Evolutionary conservation across 2,113 vertebrate species (phyloP).

Genomic region (Solenodon paradoxus): DNA sequence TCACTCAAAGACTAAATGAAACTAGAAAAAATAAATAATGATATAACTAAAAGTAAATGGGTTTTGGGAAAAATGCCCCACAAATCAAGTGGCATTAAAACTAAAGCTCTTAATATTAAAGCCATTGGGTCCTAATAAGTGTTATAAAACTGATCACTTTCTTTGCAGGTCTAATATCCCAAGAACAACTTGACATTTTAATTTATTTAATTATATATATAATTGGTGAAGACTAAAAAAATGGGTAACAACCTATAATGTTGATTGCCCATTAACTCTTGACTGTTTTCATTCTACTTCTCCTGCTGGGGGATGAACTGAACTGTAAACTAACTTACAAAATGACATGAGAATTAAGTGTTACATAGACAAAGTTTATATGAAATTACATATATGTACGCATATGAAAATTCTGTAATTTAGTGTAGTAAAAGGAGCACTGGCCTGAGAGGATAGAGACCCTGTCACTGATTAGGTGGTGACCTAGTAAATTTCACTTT

Average conservation of each 20-base stretch:
- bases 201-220: background rate
- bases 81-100: background rate
- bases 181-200: slow-evolving; percentile 1
- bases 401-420: background rate
- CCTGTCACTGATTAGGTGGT: background rate
- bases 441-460: background rate
- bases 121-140: background rate
- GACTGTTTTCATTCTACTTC: background rate
- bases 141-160: background rate
- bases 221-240: slow-evolving; percentile 29
- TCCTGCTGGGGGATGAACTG: background rate
- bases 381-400: background rate
- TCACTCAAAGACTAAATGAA: slow-evolving; percentile 19
- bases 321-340: background rate
- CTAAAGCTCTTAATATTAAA: slow-evolving; percentile 23
- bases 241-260: background rate
- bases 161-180: background rate
- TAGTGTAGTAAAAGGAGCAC: background rate
- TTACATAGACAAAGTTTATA: background rate
- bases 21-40: background rate
- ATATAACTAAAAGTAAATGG: background rate
- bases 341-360: background rate
- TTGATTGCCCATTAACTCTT: background rate
- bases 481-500: background rate
- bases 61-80: background rate